Evolutionary conservation across 2,797 vertebrate genomes (phyloP).

Genomic region (Chiroxiphia lanceolata): DNA sequence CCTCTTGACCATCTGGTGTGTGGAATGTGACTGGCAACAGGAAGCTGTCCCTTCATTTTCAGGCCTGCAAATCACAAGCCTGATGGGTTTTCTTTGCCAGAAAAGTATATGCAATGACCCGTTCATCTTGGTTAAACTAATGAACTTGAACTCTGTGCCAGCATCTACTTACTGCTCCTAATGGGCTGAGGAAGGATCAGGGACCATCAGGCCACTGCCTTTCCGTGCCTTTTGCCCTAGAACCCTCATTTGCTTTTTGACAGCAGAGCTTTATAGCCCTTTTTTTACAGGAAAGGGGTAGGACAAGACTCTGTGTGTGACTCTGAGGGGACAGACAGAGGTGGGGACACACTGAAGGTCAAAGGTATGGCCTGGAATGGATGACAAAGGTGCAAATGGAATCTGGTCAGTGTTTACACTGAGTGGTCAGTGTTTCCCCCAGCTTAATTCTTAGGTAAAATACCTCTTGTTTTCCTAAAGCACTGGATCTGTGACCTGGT

Average conservation of each 20-base stretch:
- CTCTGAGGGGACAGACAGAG: neutral
- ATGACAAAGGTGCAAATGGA: neutral
- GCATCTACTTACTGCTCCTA: neutral
- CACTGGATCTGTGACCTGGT: neutral
- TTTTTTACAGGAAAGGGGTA: neutral
- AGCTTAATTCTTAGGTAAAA: neutral
- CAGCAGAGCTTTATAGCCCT: neutral
- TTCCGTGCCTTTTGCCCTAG: neutral
- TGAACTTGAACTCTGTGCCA: slow-evolving; percentile 41
- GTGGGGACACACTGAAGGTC: neutral
- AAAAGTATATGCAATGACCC: slow-evolving; percentile 3
- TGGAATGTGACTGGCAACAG: neutral
- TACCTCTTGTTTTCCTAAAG: neutral
- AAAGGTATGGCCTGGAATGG: neutral
- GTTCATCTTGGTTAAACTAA: slow-evolving; percentile 55
- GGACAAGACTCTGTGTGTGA: neutral
- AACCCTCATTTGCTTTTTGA: neutral
- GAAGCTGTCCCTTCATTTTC: slow-evolving; percentile 19
- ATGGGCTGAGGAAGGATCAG: neutral
- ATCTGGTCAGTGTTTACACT: neutral
- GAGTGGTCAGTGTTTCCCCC: neutral
- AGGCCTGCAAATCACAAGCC: neutral
- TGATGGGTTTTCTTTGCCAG: slow-evolving; percentile 48
- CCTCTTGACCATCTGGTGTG: slow-evolving; percentile 49
- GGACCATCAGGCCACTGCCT: neutral